Evolutionary conservation across 2,113 vertebrate species (phyloP).

Genomic region (Anser cygnoides): DNA sequence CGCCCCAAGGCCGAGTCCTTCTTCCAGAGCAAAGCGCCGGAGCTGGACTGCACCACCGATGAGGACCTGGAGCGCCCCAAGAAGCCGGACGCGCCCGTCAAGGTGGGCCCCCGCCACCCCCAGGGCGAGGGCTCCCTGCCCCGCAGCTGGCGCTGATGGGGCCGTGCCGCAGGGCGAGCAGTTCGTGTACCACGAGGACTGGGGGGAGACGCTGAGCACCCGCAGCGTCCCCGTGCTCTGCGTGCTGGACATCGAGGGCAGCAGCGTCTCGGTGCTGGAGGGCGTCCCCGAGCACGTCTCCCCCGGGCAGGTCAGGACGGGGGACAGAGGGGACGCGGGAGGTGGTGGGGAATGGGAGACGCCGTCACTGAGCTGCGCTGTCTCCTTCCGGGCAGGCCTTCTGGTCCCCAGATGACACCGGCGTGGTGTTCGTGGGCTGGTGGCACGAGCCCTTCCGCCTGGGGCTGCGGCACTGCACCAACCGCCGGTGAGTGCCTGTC

Average conservation of each 20-base stretch:
- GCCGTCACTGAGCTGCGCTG: background rate
- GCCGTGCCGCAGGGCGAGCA: constrained; percentile 80
- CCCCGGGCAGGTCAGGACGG: constrained; percentile 87
- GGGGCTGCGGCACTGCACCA: constrained; percentile 71
- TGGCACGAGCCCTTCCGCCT: constrained; percentile 90
- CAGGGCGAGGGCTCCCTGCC: fast-evolving
- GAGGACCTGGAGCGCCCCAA: constrained; percentile 76
- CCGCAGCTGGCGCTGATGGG: background rate
- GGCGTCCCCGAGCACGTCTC: constrained; percentile 88
- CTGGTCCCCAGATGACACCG: constrained; percentile 89
- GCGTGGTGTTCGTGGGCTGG: constrained; percentile 94
- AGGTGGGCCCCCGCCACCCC: constrained; percentile 37
- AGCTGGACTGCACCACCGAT: background rate
- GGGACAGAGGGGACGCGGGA: background rate
- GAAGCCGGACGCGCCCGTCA: constrained; percentile 71
- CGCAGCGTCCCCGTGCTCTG: constrained; percentile 88
- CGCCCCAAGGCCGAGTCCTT: constrained; percentile 92
- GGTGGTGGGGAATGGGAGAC: background rate
- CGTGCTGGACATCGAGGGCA: constrained; percentile 86
- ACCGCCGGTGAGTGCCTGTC: background rate
- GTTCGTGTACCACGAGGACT: constrained; percentile 90
- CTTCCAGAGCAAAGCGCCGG: constrained; percentile 83
- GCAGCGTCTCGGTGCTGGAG: constrained; percentile 88
- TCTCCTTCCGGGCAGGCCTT: constrained; percentile 81
- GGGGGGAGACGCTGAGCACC: constrained; percentile 86